A percentile compares a stretch with the other conserved stretches of the same genome.
phyloP scores from a whole-genome alignment of 2,113 vertebrate species.

The Xenopus borealis region DNA sequence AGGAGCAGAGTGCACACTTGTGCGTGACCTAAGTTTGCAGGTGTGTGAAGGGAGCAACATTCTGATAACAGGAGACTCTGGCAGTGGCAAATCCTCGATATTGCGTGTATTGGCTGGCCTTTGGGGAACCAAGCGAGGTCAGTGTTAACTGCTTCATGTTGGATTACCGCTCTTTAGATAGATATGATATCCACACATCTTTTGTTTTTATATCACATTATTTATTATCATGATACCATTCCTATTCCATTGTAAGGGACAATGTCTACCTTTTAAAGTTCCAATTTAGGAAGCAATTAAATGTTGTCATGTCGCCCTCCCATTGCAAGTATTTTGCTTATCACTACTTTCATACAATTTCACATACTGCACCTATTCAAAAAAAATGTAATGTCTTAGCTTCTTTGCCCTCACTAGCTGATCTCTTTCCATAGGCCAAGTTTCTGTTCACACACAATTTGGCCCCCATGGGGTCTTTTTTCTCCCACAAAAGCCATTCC shows the following conservation, averaged over 20 bases:
- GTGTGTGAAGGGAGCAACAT: constrained; percentile 79
- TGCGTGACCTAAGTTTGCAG: constrained; percentile 83
- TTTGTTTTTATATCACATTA: no score
- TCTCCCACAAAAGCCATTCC: constrained; percentile 88
- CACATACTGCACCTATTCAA: no score
- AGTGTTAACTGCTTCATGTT: constrained; percentile 44
- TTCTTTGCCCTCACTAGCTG: not conserved
- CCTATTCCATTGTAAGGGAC: not conserved
- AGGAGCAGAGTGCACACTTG: constrained; percentile 75
- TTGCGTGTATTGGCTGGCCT: constrained; percentile 85
- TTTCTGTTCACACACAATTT: constrained; percentile 82
- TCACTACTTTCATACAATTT: no score
- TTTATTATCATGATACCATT: no score
- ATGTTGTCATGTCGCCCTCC: no score
- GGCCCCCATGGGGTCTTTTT: constrained; percentile 91
- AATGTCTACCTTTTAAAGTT: no score
- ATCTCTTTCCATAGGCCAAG: constrained; percentile 67
- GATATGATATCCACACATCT: no score
- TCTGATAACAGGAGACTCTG: constrained; percentile 90
- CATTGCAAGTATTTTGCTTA: no score
- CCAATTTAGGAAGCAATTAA: no score
- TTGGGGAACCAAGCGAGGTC: constrained; percentile 80
- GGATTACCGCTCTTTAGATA: no score
- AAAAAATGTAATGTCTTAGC: not conserved
- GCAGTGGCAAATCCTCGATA: constrained; percentile 91